A percentile compares a stretch with the other conserved stretches of the same genome.
Conservation (phyloP, 2,113 vertebrate genomes). For the Halcyon senegalensis region DNA sequence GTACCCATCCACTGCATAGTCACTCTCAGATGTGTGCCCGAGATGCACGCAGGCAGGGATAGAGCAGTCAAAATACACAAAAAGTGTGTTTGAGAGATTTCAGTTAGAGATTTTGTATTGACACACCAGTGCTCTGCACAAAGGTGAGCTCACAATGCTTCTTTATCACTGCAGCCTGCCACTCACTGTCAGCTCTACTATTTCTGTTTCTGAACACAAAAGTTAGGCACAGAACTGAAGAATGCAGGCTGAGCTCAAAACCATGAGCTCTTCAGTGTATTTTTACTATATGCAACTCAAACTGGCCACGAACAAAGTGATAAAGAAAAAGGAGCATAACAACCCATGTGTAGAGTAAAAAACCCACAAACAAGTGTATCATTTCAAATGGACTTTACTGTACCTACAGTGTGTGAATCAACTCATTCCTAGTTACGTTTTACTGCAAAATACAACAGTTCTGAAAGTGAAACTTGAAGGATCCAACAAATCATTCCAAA, state of each 20-base stretch:
- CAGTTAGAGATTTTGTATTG: background rate
- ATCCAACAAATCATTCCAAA: background rate
- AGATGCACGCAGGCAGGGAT: conserved; percentile 52
- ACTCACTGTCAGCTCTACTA: background rate
- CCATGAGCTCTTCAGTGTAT: background rate
- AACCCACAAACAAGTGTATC: background rate
- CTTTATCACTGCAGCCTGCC: background rate
- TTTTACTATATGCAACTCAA: background rate
- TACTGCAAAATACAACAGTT: background rate
- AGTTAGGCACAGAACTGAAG: background rate
- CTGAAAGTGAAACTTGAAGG: background rate
- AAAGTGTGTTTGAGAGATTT: background rate
- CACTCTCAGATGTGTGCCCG: conserved; percentile 60
- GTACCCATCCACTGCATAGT: conserved; percentile 75
- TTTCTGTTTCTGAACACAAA: background rate
- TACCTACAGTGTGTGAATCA: background rate
- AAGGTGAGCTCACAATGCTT: background rate
- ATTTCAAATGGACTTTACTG: background rate
- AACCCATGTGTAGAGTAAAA: background rate
- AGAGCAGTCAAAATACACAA: conserved; percentile 10
- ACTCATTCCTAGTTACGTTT: background rate
- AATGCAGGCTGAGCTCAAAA: background rate
- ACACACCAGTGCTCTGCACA: fast-evolving
- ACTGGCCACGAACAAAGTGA: background rate
- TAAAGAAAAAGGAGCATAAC: background rate